These are phyloP conservation scores for Drosophila nigromelanica DNA, from an alignment of 1,140 invertebrate genomes.

Conservation along the genomic window DNA sequence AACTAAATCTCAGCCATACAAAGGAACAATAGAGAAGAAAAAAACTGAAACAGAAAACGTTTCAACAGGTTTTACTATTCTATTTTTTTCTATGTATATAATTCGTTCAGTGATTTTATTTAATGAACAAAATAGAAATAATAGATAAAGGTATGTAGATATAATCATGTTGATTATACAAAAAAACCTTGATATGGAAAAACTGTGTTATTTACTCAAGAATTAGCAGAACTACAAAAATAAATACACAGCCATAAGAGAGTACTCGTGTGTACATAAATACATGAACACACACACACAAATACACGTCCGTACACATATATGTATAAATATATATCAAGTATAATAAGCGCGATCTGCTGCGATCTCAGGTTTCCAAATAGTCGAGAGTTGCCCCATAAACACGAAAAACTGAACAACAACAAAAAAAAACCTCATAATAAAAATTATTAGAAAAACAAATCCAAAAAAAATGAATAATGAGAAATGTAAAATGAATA, in stretches of 20 bases:
- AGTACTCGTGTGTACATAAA: constrained; percentile 7
- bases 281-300: constrained; percentile 1
- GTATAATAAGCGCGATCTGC: constrained; percentile 27
- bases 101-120: background rate
- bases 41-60: constrained; percentile 1
- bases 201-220: constrained; percentile 33
- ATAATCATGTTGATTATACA: constrained; percentile 17
- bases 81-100: background rate
- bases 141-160: background rate
- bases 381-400: constrained; percentile 19
- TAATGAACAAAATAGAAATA: constrained; percentile 15
- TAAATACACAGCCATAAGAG: constrained; percentile 12
- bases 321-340: constrained; percentile 11
- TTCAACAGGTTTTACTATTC: constrained; percentile 4
- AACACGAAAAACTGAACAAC: constrained; percentile 27
- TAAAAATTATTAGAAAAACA: constrained; percentile 31
- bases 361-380: constrained; percentile 40
- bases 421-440: constrained; percentile 27
- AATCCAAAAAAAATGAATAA: constrained; percentile 51
- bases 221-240: constrained; percentile 39
- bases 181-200: constrained; percentile 42
- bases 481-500: constrained; percentile 40
- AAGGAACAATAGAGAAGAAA: background rate
- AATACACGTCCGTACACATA: background rate
- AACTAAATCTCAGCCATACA: constrained; percentile 10